Conservation (phyloP, 1,140 invertebrate genomes). For the Meloidogyne chitwoodi region DNA sequence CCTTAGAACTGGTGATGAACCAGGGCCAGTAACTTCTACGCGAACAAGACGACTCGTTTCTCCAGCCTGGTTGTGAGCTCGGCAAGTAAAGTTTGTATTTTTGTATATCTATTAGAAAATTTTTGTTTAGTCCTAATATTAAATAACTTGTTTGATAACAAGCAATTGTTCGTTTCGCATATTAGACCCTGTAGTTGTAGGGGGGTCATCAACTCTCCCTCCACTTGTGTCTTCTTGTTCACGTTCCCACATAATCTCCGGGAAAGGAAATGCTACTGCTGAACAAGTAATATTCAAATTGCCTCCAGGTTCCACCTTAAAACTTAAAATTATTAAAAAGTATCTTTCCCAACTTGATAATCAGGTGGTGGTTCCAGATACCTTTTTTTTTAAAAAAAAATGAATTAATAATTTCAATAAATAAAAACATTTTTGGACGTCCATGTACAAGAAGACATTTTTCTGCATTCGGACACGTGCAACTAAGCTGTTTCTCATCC, state of each 20-base stretch:
- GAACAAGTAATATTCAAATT: conserved; percentile 58
- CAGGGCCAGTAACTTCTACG: conserved; percentile 50
- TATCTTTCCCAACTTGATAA: background rate
- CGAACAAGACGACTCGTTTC: conserved; percentile 39
- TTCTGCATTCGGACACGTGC: conserved; percentile 42
- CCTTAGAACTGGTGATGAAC: conserved; percentile 49
- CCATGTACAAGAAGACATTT: conserved; percentile 53
- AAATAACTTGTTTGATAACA: conserved; percentile 33
- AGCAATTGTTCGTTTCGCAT: conserved; percentile 45
- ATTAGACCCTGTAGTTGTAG: conserved; percentile 23
- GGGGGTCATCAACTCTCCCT: conserved; percentile 17
- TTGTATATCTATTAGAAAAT: conserved; percentile 41
- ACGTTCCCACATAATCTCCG: conserved; percentile 55
- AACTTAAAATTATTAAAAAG: conserved; percentile 26
- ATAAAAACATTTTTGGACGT: conserved; percentile 58
- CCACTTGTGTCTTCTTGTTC: conserved; percentile 8
- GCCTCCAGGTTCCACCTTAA: conserved; percentile 50
- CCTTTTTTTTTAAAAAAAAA: too few relatives aligned
- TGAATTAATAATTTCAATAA: too few relatives aligned
- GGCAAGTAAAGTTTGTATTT: conserved; percentile 56
- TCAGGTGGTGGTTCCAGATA: conserved; percentile 51
- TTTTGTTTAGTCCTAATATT: conserved; percentile 35
- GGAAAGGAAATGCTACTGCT: conserved; percentile 58
- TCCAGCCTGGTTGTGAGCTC: conserved; percentile 47
- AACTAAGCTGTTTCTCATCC: conserved; percentile 51